phyloP scores from a whole-genome alignment of 2,888 invertebrate species.

The Furcula furcula region DNA sequence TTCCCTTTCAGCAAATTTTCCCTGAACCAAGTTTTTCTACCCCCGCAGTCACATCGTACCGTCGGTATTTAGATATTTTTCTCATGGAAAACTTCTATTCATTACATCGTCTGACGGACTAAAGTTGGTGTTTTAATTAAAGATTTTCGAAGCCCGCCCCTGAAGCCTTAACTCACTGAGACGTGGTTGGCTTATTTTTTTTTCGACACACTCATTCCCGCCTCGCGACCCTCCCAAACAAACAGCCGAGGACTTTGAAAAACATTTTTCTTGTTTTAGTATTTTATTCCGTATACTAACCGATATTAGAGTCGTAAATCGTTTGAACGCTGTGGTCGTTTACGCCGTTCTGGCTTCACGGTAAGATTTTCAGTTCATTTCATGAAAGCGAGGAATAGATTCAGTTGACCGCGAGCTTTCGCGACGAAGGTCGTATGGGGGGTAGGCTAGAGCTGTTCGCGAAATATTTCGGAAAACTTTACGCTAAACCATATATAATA shows the following conservation, averaged over 20 bases:
- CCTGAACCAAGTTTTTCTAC: constrained; percentile 33
- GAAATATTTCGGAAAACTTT: constrained; percentile 63
- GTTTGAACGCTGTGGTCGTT: constrained; percentile 14
- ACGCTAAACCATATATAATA: constrained; percentile 31
- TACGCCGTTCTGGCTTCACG: constrained; percentile 41
- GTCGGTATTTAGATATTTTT: constrained; percentile 42
- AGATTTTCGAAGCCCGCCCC: constrained; percentile 78
- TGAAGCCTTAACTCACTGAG: constrained; percentile 76
- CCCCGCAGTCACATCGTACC: constrained; percentile 26
- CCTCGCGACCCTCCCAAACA: constrained; percentile 81
- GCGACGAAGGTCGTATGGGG: constrained; percentile 53
- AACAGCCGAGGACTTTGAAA: constrained; percentile 77
- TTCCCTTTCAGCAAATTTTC: constrained; percentile 33
- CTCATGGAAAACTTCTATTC: constrained; percentile 59
- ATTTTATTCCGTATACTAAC: constrained; percentile 6
- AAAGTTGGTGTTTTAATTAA: constrained; percentile 78
- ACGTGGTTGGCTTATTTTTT: constrained; percentile 81
- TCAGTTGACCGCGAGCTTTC: constrained; percentile 78
- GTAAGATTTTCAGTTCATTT: constrained; percentile 71
- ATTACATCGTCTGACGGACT: constrained; percentile 54
- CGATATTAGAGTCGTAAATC: constrained; percentile 13
- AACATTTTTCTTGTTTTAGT: constrained; percentile 43
- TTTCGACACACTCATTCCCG: constrained; percentile 80
- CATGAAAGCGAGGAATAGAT: constrained; percentile 61
- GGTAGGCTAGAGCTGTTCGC: constrained; percentile 22